phyloP scores from a whole-genome alignment of 2,113 vertebrate species.

The Neotragus moschatus region DNA sequence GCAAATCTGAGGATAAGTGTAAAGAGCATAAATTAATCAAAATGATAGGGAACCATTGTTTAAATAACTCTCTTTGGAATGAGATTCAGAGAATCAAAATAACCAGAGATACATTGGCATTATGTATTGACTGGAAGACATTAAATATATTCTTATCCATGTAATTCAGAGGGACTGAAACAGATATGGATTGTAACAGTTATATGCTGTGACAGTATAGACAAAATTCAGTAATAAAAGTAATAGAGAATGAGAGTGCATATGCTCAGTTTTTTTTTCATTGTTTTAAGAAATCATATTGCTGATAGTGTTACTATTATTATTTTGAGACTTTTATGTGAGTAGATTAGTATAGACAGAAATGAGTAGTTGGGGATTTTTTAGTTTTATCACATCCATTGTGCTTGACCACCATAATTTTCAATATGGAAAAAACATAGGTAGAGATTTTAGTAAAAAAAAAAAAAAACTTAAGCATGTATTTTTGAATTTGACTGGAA shows the following conservation, averaged over 20 bases:
- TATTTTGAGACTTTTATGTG: background rate
- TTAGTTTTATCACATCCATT: background rate
- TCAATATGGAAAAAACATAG: background rate
- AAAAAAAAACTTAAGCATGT: background rate
- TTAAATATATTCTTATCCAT: background rate
- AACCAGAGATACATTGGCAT: background rate
- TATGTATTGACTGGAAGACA: background rate
- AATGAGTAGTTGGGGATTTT: background rate
- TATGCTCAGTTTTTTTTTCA: background rate
- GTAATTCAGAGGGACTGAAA: background rate
- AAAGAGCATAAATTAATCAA: background rate
- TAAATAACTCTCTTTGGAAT: background rate
- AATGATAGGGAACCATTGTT: background rate
- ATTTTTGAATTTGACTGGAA: background rate
- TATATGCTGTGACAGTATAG: background rate
- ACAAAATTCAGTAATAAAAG: background rate
- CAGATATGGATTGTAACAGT: background rate
- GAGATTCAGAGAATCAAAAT: background rate
- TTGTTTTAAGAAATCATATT: background rate
- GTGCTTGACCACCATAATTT: background rate
- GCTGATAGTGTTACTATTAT: background rate
- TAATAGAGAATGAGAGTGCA: background rate
- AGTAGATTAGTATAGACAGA: background rate
- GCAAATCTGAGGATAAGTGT: background rate
- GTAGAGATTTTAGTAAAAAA: background rate